Evolutionary conservation across 2,797 vertebrate species (phyloP).

Genomic region (Catamblyrhynchus diadema): DNA sequence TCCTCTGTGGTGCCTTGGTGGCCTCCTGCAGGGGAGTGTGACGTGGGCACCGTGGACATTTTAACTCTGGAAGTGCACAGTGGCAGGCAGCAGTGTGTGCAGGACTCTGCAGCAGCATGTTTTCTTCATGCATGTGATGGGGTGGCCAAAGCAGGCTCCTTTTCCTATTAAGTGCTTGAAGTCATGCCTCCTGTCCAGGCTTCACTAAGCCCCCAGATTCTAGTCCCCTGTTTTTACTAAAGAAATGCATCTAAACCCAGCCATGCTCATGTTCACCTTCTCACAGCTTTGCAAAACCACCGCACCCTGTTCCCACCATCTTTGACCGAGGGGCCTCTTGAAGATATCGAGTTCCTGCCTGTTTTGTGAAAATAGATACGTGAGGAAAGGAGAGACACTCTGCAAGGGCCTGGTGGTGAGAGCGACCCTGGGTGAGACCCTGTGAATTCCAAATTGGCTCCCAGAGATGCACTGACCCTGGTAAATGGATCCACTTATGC

Average conservation of each 20-base stretch:
- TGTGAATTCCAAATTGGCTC: conserved; percentile 29
- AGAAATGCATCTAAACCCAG: not conserved
- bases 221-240: not conserved
- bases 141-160: not conserved
- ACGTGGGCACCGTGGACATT: not conserved
- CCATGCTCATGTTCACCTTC: not conserved
- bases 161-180: not conserved
- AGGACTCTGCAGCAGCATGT: not conserved
- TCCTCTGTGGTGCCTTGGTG: not conserved
- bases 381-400: conserved; percentile 33
- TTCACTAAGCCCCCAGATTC: not conserved
- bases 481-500: not conserved
- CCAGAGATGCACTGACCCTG: not conserved
- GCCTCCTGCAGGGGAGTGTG: fast-evolving
- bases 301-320: not conserved
- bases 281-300: not conserved
- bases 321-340: not conserved
- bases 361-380: conserved; percentile 60
- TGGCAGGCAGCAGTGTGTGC: not conserved
- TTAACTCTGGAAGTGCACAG: not conserved
- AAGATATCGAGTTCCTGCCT: conserved; percentile 37
- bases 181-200: not conserved
- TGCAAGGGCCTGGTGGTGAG: not conserved
- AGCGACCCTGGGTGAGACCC: not conserved
- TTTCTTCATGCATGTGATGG: not conserved